Percentiles rank a stretch among this genome's conserved stretches.
Conservation (phyloP, 2,113 vertebrate genomes). For the Podarcis raffonei region DNA sequence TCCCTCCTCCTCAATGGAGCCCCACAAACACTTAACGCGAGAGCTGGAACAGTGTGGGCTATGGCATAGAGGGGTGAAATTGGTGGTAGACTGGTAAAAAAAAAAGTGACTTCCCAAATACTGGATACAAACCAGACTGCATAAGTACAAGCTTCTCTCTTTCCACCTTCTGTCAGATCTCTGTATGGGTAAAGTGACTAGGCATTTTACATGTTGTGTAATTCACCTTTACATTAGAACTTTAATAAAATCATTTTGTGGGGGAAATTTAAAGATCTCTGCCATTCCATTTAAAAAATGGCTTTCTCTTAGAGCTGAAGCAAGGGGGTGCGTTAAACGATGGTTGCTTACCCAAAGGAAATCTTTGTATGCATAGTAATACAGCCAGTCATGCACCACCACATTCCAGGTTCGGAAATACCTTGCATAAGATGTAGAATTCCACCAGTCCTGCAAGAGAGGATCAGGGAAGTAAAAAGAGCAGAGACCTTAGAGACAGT, state of each 20-base stretch:
- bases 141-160: background rate
- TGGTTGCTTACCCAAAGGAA: slow-evolving; percentile 81
- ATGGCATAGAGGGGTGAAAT: too few relatives aligned
- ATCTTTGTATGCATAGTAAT: slow-evolving; percentile 85
- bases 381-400: slow-evolving; percentile 87
- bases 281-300: background rate
- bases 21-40: too few relatives aligned
- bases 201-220: too few relatives aligned
- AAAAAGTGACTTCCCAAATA: too few relatives aligned
- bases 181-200: background rate
- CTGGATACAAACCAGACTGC: too few relatives aligned
- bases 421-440: slow-evolving; percentile 87
- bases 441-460: slow-evolving; percentile 85
- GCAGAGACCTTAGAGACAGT: background rate
- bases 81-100: too few relatives aligned
- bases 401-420: slow-evolving; percentile 87
- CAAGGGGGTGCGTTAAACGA: background rate
- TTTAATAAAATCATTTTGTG: too few relatives aligned
- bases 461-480: background rate
- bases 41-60: too few relatives aligned
- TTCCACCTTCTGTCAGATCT: background rate
- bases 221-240: background rate
- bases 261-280: background rate
- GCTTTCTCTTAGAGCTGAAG: background rate
- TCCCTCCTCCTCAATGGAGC: too few relatives aligned